These are phyloP conservation scores for Drosophila miranda DNA, from an alignment of 1,140 invertebrate species.

Conservation along the genomic window DNA sequence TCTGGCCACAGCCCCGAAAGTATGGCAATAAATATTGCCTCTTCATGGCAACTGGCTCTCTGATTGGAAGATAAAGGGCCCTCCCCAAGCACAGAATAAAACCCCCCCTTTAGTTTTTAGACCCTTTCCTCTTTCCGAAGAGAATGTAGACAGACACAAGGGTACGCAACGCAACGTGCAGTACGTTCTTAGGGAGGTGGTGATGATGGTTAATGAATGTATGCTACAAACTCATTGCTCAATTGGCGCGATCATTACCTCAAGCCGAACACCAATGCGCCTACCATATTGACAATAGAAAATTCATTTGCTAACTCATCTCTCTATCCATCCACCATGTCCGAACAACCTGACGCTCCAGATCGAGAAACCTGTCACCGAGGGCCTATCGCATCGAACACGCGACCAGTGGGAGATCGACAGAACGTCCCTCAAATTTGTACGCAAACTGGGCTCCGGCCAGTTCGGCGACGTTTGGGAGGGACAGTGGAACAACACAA, in stretches of 20 bases:
- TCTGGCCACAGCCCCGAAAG: too few species aligned
- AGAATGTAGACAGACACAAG: too few species aligned
- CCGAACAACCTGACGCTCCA: slow-evolving; percentile 80
- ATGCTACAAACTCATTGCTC: slow-evolving; percentile 52
- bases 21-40: too few species aligned
- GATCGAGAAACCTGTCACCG: slow-evolving; percentile 98
- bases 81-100: too few species aligned
- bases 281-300: slow-evolving; percentile 15
- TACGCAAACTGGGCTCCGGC: slow-evolving; percentile 98
- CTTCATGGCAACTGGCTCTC: too few species aligned
- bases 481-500: slow-evolving; percentile 99
- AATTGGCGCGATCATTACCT: slow-evolving; percentile 62
- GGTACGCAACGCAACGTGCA: too few species aligned
- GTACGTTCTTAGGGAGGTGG: too few species aligned
- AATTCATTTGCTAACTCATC: slow-evolving; percentile 27
- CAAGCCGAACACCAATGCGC: slow-evolving; percentile 26
- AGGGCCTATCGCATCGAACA: slow-evolving; percentile 97
- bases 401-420: slow-evolving; percentile 99
- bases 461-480: slow-evolving; percentile 99
- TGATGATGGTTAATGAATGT: slow-evolving; percentile 33
- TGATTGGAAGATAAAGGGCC: too few species aligned
- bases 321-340: slow-evolving; percentile 9
- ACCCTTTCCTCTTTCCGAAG: too few species aligned
- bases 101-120: too few species aligned
- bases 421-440: slow-evolving; percentile 95